Evolutionary conservation across 2,888 invertebrate genomes (phyloP), one percentile per base, ranked within the genome.

Genomic region (Heteromurus nitidus): DNA sequence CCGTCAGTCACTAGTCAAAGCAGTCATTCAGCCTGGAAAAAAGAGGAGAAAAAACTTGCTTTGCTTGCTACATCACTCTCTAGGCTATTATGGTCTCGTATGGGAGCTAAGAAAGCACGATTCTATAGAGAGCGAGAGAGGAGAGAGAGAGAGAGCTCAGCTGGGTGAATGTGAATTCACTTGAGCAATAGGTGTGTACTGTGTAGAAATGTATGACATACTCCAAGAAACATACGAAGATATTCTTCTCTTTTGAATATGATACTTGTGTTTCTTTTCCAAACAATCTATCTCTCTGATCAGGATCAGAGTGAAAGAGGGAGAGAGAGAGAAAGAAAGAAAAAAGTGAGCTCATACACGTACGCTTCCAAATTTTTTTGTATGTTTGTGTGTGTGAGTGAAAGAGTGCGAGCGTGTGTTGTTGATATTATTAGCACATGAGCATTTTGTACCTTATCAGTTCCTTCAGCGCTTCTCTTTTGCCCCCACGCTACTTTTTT

Each of bases 341-440:
- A n/a, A n/a, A n/a, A n/a, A n/a, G n/a, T n/a, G n/a, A n/a, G n/a
- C n/a, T n/a, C n/a, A n/a, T n/a, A 36, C 36, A 36, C 36, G 36
- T n/a, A 20, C 16, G 50, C 50, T 18, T 11, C 42, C 42, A 42
- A 42, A n/a, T 18, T 58, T 58, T n/a, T 16, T 30, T 22, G 16
- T 3, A 11, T 60, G 28, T 62, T 18, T 62, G 62, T 62, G 62
- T 62, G n/a, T 31, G 62, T 62, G 62, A 22, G 47, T 50, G 62
- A 5, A 30, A 55, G 26, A 30, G 53, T 30, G 50, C 53, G 68
- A 68, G 42, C 30, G 9, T 55, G 53, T 0, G 28, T 62, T 64
- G 64, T 64, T 74, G 64, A 64, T 74, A 74, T 74, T 73, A 74
- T 62, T 62, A 62, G 18, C 18, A n/a, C n/a, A n/a, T n/a, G n/a